Conservation (phyloP, 2,797 vertebrate species). For the Psittacula echo region DNA sequence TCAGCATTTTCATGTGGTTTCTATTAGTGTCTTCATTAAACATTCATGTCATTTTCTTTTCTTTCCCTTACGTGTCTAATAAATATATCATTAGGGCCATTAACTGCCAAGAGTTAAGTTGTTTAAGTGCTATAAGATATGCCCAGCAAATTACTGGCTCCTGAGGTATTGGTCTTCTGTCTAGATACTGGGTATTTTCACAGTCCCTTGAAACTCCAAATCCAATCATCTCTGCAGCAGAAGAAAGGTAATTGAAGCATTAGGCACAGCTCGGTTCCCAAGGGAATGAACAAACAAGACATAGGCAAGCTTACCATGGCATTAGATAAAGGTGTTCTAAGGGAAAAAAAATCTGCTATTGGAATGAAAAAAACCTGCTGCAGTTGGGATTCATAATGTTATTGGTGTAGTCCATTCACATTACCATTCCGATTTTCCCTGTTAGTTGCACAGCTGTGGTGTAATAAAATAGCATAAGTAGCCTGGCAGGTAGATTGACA, state of each 20-base stretch:
- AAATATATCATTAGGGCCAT: slow-evolving; percentile 58
- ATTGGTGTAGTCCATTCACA: not conserved
- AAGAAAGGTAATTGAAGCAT: slow-evolving; percentile 53
- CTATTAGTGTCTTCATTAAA: slow-evolving; percentile 59
- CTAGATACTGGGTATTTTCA: slow-evolving; percentile 30
- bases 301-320: not conserved
- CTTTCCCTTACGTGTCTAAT: slow-evolving; percentile 52
- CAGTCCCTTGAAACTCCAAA: slow-evolving; percentile 46
- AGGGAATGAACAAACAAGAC: slow-evolving; percentile 6
- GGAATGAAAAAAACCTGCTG: not conserved
- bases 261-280: not conserved
- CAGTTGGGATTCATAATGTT: not conserved
- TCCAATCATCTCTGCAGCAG: slow-evolving; percentile 40
- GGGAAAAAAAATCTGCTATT: not conserved
- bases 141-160: not conserved
- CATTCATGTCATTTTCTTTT: slow-evolving; percentile 49
- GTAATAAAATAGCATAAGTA: not conserved
- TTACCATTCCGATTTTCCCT: not conserved
- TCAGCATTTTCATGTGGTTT: slow-evolving; percentile 35
- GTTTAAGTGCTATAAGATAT: slow-evolving; percentile 57
- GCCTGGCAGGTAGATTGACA: not conserved
- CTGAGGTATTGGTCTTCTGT: slow-evolving; percentile 63
- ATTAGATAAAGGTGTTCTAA: not conserved
- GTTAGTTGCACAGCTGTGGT: not conserved
- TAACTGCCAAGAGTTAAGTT: slow-evolving; percentile 41